Percentiles rank a stretch among this genome's conserved stretches.
phyloP scores from a whole-genome alignment of 2,113 vertebrate species.

The Oceanodroma tethys region DNA sequence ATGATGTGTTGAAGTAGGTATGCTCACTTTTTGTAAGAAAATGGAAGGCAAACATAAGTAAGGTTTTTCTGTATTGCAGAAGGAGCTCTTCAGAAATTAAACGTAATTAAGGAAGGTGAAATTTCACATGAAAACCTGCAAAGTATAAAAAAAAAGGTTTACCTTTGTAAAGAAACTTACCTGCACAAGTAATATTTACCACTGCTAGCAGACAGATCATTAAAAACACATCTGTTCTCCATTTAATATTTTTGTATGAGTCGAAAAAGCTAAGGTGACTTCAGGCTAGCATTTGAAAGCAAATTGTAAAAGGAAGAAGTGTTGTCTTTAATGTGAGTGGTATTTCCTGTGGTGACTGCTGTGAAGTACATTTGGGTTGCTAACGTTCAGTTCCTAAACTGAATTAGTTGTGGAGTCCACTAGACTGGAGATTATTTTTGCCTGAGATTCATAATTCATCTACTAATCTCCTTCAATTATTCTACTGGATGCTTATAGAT shows the following conservation, averaged over 20 bases:
- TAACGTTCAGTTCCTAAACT: not conserved
- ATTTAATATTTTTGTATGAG: not conserved
- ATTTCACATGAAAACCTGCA: not conserved
- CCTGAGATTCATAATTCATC: not conserved
- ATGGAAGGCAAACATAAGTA: not conserved
- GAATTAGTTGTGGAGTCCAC: not conserved
- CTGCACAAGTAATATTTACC: not conserved
- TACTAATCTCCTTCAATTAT: constrained; percentile 26
- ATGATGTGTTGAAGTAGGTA: not conserved
- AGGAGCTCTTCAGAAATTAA: not conserved
- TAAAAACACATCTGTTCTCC: not conserved
- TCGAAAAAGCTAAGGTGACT: not conserved
- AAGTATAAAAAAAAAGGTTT: not conserved
- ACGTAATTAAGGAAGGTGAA: not conserved
- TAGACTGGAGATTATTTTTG: constrained; percentile 10
- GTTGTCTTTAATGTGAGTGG: not conserved
- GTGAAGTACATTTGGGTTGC: not conserved
- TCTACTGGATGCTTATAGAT: not conserved
- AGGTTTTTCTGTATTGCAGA: not conserved
- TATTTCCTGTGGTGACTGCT: not conserved
- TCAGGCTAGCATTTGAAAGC: not conserved
- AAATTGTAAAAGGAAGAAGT: not conserved
- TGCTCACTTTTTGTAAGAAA: not conserved
- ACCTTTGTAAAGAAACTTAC: not conserved
- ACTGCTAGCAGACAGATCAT: not conserved